Conservation (phyloP, 2,797 vertebrate species). For the Paguma larvata region DNA sequence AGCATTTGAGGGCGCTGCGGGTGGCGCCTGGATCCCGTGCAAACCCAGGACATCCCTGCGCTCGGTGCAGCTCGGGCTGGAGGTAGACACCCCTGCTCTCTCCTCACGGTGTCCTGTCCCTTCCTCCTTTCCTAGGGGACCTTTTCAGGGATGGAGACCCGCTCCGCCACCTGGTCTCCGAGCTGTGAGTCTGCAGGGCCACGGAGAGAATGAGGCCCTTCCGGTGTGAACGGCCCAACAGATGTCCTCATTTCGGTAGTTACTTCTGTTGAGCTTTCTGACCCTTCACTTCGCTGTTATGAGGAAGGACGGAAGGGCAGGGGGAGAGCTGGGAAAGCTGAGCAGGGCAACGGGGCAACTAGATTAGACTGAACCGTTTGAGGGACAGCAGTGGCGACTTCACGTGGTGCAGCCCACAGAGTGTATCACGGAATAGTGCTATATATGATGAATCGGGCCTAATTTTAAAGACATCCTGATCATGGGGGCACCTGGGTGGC, state of each 20-base stretch:
- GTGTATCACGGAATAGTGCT: rapidly evolving
- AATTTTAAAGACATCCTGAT: background rate
- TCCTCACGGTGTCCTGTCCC: background rate
- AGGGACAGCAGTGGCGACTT: background rate
- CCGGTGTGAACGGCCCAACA: background rate
- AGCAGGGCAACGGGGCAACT: background rate
- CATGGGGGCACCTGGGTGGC: too few species aligned
- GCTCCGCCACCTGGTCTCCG: too few species aligned
- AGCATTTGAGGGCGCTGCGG: background rate
- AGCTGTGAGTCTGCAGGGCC: background rate
- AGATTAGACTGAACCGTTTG: background rate
- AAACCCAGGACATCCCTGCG: background rate
- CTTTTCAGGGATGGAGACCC: background rate
- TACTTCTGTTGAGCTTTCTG: background rate
- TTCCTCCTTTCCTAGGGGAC: background rate
- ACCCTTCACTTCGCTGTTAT: background rate
- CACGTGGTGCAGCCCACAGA: background rate
- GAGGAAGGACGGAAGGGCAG: background rate
- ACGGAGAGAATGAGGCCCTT: background rate
- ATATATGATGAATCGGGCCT: rapidly evolving
- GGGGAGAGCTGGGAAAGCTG: background rate
- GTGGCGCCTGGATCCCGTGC: background rate
- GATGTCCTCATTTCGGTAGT: background rate
- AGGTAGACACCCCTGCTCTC: background rate
- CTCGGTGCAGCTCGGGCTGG: background rate